These are phyloP conservation scores for Heliopora coerulea DNA, from an alignment of 92 coral and sea anemone genomes.

Conservation along the genomic window DNA sequence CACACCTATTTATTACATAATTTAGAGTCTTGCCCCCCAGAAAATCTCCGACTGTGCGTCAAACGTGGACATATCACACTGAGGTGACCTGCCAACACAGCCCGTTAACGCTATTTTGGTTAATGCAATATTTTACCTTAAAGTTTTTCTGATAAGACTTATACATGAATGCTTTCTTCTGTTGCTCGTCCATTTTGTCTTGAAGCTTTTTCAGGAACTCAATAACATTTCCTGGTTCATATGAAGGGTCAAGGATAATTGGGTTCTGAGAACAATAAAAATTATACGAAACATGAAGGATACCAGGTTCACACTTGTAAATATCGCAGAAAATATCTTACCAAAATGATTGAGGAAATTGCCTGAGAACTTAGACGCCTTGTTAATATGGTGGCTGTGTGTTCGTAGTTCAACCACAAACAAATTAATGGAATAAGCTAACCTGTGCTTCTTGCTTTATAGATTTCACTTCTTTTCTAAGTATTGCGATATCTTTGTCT, in stretches of 20 bases:
- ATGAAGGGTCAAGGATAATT: constrained; percentile 87
- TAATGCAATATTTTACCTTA: constrained; percentile 57
- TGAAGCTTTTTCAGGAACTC: constrained; percentile 68
- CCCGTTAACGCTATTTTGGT: background rate
- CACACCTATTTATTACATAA: no score
- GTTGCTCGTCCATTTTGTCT: constrained; percentile 86
- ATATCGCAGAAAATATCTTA: no score
- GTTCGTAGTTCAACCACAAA: no score
- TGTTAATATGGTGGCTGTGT: no score
- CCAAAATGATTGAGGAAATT: constrained; percentile 6
- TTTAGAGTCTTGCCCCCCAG: no score
- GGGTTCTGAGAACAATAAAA: constrained; percentile 64
- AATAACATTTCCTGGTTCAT: constrained; percentile 71
- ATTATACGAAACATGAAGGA: background rate
- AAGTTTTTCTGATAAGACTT: constrained; percentile 91
- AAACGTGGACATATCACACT: no score
- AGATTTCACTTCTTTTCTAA: constrained; percentile 92
- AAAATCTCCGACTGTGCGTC: no score
- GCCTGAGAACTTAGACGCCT: no score
- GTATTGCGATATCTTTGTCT: constrained; percentile 85
- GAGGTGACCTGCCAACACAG: no score
- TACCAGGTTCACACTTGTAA: background rate
- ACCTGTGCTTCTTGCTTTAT: constrained; percentile 98
- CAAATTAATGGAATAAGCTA: constrained; percentile 11
- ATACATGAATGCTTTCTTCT: constrained; percentile 74